phyloP scores from a whole-genome alignment of 1,140 invertebrate genomes.

The Belonocnema kinseyi region DNA sequence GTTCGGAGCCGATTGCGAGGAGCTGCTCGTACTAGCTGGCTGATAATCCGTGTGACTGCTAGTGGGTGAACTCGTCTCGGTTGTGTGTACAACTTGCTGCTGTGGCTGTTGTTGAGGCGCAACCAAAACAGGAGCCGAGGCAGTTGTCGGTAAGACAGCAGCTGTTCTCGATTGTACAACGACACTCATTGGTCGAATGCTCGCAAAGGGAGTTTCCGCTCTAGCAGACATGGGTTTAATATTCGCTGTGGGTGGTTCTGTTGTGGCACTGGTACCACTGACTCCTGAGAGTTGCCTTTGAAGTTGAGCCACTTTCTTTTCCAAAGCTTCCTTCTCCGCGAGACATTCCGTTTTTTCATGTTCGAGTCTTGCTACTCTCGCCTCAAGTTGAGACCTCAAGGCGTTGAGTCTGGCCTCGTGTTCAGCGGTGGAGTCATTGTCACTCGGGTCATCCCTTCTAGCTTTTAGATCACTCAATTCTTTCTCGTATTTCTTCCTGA shows the following conservation, averaged over 20 bases:
- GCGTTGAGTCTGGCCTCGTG: slow-evolving; percentile 78
- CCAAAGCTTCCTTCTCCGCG: slow-evolving; percentile 82
- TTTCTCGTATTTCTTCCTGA: slow-evolving; percentile 78
- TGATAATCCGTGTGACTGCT: slow-evolving; percentile 76
- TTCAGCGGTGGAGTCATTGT: slow-evolving; percentile 67
- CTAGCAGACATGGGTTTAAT: slow-evolving; percentile 94
- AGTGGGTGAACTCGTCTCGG: slow-evolving; percentile 76
- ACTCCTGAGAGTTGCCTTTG: slow-evolving; percentile 86
- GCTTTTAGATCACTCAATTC: slow-evolving; percentile 79
- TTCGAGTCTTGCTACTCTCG: slow-evolving; percentile 82
- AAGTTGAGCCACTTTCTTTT: slow-evolving; percentile 83
- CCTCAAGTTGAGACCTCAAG: slow-evolving; percentile 85
- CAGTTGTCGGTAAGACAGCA: slow-evolving; percentile 86
- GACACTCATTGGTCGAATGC: slow-evolving; percentile 93
- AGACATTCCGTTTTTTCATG: slow-evolving; percentile 85
- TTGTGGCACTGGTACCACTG: slow-evolving; percentile 80
- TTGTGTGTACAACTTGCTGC: slow-evolving; percentile 74
- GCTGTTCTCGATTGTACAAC: slow-evolving; percentile 83
- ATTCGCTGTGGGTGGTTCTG: slow-evolving; percentile 92
- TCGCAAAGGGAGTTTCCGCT: slow-evolving; percentile 89
- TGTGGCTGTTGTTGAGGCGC: slow-evolving; percentile 76
- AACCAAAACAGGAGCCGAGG: slow-evolving; percentile 77
- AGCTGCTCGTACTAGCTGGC: slow-evolving; percentile 70
- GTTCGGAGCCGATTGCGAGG: slow-evolving; percentile 60
- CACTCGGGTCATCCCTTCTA: slow-evolving; percentile 72